phyloP scores from a whole-genome alignment of 2,888 invertebrate genomes.

The Drosophila dives region DNA sequence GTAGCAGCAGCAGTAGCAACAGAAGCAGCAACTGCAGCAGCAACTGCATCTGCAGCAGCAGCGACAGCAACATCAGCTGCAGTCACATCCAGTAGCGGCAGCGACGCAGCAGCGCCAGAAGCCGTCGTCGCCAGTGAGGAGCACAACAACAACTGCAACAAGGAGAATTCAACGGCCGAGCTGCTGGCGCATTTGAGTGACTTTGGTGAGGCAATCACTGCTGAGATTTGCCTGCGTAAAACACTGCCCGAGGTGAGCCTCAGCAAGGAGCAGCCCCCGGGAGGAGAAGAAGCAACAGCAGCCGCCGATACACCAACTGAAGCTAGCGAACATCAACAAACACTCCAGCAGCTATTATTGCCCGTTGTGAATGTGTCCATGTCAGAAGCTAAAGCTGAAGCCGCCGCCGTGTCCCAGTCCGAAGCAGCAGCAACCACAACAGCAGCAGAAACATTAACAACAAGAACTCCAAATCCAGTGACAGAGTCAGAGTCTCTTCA shows the following conservation, averaged over 20 bases:
- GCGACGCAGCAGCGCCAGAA: constrained; percentile 52
- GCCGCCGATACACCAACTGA: constrained; percentile 7
- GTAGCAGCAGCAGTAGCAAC: constrained; percentile 42
- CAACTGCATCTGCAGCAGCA: constrained; percentile 35
- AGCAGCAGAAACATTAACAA: background rate
- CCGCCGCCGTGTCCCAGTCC: constrained; percentile 35
- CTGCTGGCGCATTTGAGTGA: constrained; percentile 79
- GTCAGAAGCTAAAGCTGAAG: constrained; percentile 32
- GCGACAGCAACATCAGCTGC: constrained; percentile 45
- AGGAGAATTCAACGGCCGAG: constrained; percentile 76
- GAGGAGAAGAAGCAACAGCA: constrained; percentile 2
- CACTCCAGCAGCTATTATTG: constrained; percentile 14
- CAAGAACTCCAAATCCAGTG: constrained; percentile 18
- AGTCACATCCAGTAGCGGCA: constrained; percentile 32
- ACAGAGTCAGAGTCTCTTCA: constrained; percentile 14
- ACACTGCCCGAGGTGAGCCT: constrained; percentile 75
- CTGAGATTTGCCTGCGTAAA: constrained; percentile 82
- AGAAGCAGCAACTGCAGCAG: constrained; percentile 25
- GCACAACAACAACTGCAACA: constrained; percentile 67
- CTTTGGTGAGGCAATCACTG: constrained; percentile 81
- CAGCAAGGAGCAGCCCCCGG: constrained; percentile 53
- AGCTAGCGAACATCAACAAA: constrained; percentile 8
- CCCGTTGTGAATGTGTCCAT: constrained; percentile 38
- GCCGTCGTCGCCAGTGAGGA: constrained; percentile 30
- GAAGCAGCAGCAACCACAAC: constrained; percentile 22